Evolutionary conservation across 2,797 vertebrate species (phyloP), one percentile per base, ranked within the genome.

Genomic region (Ctenopoma kingsleyae): DNA sequence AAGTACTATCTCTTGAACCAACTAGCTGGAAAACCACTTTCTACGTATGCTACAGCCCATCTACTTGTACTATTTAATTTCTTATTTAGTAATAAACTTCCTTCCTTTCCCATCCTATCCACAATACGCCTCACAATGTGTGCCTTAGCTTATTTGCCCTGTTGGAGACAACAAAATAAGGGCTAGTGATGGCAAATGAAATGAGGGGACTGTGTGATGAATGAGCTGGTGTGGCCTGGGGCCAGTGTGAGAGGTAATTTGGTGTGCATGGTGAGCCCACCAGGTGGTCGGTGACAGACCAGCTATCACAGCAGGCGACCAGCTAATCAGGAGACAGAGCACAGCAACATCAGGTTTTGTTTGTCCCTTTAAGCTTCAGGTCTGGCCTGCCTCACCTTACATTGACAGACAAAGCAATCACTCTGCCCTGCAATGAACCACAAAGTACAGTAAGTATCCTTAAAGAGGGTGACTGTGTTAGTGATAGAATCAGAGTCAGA

Each of bases 291-390:
- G 62, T 61, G 80, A 63, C 71, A 64, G 76, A 74, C 73, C 78
- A 53, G 73, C 65, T 63, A 53, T 67, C 80, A 59, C 84, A 85
- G 89, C 82, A 40, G 85, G 91, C 67, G 19, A 36, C 50, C 46
- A 15, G 80, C 87, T 91, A 91, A 93, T 93, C 92, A 91, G 76
- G 65, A 80, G 61, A 76, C 54, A 58, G 78, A 80, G 71, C 67
- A 56, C 52, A 63, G 81, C 58, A 66, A 77, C 77, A 83, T 85
- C 71, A 72, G 69, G 8, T 1, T 43, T 40, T 52, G 36, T 38
- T 44, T 57, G 15, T 62, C 35, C 23, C 30, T 63, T 68, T 23
- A 55, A 60, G 63, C 67, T 76, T 53, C 48, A 65, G 84, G 56
- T 57, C 52, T 19, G 19, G 19, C 72, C 41, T 23, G 8, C 59